phyloP scores from a whole-genome alignment of 53 echinoderm and acorn worm species.

The Actinopyga echinites region DNA sequence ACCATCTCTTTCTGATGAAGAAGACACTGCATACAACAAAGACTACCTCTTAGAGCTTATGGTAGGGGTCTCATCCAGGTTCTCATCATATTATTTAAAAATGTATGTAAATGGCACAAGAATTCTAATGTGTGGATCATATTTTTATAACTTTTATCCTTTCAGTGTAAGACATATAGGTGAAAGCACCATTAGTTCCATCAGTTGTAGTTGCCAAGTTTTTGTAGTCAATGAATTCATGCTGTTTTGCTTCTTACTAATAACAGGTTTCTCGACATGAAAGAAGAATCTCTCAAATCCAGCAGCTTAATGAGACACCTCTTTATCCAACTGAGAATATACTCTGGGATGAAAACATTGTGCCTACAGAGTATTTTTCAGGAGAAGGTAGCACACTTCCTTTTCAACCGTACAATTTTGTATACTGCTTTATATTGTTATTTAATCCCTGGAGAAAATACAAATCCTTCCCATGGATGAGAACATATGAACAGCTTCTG shows the following conservation, averaged over 20 bases:
- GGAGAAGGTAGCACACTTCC: constrained; percentile 72
- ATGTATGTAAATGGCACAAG: no score
- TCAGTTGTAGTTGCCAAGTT: no score
- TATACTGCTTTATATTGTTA: no score
- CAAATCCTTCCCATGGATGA: no score
- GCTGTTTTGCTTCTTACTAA: neutral
- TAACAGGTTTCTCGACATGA: constrained; percentile 86
- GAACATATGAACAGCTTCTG: no score
- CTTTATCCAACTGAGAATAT: constrained; percentile 92
- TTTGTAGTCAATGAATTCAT: no score
- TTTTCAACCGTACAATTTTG: neutral
- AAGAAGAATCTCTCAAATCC: constrained; percentile 87
- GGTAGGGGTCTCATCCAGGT: constrained; percentile 47
- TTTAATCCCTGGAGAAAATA: no score
- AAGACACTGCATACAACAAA: constrained; percentile 64
- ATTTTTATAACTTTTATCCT: neutral
- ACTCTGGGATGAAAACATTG: constrained; percentile 96
- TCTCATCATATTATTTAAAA: no score
- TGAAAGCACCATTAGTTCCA: no score
- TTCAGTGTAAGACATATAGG: neutral
- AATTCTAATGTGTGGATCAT: neutral
- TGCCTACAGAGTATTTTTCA: constrained; percentile 95
- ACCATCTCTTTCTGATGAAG: constrained; percentile 69
- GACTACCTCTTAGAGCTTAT: constrained; percentile 83
- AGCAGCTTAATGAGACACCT: constrained; percentile 88